Conservation (phyloP, 2,797 vertebrate species). For the Enteromius afrohamiltoni region DNA sequence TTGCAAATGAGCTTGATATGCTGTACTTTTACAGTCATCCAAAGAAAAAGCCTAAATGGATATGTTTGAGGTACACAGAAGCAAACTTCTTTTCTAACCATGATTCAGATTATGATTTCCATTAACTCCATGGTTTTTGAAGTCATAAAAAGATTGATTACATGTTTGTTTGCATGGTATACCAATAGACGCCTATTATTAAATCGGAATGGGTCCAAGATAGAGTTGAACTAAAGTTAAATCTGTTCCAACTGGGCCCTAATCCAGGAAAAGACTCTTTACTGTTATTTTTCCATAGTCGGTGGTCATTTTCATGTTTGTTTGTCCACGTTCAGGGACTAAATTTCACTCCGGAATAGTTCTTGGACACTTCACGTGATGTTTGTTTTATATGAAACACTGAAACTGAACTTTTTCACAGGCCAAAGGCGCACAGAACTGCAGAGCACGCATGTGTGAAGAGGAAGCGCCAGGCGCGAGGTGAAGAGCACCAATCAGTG, state of each 20-base stretch:
- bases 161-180: conserved; percentile 4
- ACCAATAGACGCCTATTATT: neutral
- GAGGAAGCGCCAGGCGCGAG: conserved; percentile 59
- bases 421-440: neutral
- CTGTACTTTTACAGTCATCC: neutral
- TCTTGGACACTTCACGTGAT: neutral
- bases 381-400: neutral
- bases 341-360: neutral
- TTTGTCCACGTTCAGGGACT: conserved; percentile 1
- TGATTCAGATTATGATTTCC: neutral
- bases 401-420: neutral
- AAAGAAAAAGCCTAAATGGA: neutral
- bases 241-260: neutral
- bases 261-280: neutral
- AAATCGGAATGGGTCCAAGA: neutral
- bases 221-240: neutral
- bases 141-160: neutral
- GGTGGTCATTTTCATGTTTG: neutral
- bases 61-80: neutral
- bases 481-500: conserved; percentile 55
- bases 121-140: neutral
- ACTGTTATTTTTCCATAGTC: neutral
- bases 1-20: neutral
- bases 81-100: neutral
- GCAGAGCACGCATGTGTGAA: neutral